A percentile compares a stretch with the other conserved stretches of the same genome.
These are phyloP conservation scores for Mythimna albipuncta DNA, from an alignment of 2,888 invertebrate genomes.

Conservation along the genomic window DNA sequence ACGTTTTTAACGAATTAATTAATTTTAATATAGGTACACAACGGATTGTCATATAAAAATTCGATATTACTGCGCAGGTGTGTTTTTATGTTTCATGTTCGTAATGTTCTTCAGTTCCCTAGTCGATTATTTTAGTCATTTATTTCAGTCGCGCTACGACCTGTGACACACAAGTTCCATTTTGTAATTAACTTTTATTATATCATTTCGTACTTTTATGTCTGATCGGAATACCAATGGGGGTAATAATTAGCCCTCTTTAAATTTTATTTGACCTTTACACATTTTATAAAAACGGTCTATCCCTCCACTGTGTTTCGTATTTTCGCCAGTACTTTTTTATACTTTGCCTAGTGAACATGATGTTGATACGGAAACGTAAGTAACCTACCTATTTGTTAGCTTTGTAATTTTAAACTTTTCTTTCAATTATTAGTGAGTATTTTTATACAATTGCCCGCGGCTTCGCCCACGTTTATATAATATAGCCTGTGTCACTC, in stretches of 20 bases:
- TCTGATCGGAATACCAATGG: constrained; percentile 52
- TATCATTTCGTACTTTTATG: constrained; percentile 47
- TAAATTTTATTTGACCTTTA: constrained; percentile 34
- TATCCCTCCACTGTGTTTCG: neutral
- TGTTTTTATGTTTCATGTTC: constrained; percentile 37
- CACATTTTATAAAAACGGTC: neutral
- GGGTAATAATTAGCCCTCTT: constrained; percentile 33
- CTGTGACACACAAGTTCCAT: constrained; percentile 42
- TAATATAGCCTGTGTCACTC: too few species aligned
- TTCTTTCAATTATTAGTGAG: neutral
- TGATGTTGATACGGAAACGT: constrained; percentile 41
- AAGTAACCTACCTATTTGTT: constrained; percentile 24
- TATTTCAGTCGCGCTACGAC: constrained; percentile 37
- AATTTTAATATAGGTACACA: neutral
- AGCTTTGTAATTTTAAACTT: neutral
- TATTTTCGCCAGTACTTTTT: constrained; percentile 50
- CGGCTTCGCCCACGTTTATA: too few species aligned
- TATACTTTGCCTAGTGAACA: constrained; percentile 37
- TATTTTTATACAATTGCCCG: neutral
- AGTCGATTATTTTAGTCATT: constrained; percentile 52
- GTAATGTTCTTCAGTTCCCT: constrained; percentile 49
- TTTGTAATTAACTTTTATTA: constrained; percentile 59
- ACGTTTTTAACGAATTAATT: constrained; percentile 27
- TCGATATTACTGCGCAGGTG: constrained; percentile 27
- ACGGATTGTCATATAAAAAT: constrained; percentile 24